Base-by-base conservation (phyloP, 2,888 invertebrate species). In the Syrista parreyssii region DNA sequence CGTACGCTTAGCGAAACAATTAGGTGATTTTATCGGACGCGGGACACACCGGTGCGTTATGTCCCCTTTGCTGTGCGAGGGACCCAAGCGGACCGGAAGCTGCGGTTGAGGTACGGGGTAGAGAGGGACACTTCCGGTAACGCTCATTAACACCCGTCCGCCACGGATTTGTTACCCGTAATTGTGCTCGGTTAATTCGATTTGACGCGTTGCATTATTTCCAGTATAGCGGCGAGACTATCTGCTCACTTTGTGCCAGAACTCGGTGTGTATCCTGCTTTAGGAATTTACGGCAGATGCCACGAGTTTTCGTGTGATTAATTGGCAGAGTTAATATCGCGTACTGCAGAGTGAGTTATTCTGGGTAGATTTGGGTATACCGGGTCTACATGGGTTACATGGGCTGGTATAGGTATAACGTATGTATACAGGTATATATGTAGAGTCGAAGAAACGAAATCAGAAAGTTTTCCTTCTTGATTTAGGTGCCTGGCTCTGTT, bases 1-100 rank as follows among this genome's bases (percentile, higher is more conserved):
- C 91, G 89, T 90, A 90, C 91, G 90, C 90, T 91, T 91, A 91
- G 89, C 88, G 88, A 91, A 90, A 91, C 91, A 91, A 91, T 91
- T 91, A 91, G 88, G 86, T 88, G 91, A 91, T 91, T 90, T 91
- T 91, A 91, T 91, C 91, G 86, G 85, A 83, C 76, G 80, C 82
- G 82, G 81, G 85, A 84, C 85, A 71, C 85, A 87, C 84, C 86
- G 85, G 85, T 86, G 85, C 86, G 84, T 86, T 89, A 83, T 88
- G 89, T 89, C 89, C 88, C 89, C 87, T 86, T 83, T 75, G 83
- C 80, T 79, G 82, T 78, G 71, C 81, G 79, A 80, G 55, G 35
- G 81, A 84, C 89, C 89, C 89, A 88, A 87, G 86, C 87, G 81
- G 87, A 88, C 90, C 90, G 90, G 90, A 90, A 90, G 86, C 87